These are phyloP conservation scores for Drosophila subobscura DNA, from an alignment of 1,140 invertebrate species.

Conservation along the genomic window DNA sequence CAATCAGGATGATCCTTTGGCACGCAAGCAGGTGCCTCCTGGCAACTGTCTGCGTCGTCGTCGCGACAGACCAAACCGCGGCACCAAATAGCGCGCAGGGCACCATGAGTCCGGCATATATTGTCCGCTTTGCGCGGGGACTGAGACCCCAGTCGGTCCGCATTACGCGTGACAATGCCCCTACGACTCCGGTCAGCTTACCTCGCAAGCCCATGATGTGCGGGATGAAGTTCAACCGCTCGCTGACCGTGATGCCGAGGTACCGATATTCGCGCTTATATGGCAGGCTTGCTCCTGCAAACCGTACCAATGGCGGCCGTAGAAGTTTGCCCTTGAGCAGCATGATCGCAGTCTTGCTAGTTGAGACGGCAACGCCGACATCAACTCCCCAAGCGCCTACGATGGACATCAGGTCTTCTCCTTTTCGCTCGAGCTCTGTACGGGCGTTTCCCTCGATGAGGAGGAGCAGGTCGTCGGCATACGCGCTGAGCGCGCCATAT, in stretches of 20 bases:
- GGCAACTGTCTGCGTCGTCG: background rate
- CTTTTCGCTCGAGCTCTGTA: slow-evolving; percentile 4
- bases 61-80: slow-evolving; percentile 1
- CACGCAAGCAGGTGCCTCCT: slow-evolving; percentile 8
- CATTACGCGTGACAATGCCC: slow-evolving; percentile 18
- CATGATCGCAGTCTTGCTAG: slow-evolving; percentile 17
- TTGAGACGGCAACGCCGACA: slow-evolving; percentile 11
- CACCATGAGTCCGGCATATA: slow-evolving; percentile 29
- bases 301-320: slow-evolving; percentile 6
- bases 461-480: slow-evolving; percentile 15
- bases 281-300: slow-evolving; percentile 15
- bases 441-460: slow-evolving; percentile 2
- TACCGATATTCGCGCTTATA: slow-evolving; percentile 10
- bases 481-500: background rate
- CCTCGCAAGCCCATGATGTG: slow-evolving; percentile 4
- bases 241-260: slow-evolving; percentile 15
- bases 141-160: slow-evolving; percentile 24
- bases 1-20: slow-evolving; percentile 55
- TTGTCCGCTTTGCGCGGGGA: slow-evolving; percentile 6
- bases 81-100: slow-evolving; percentile 17
- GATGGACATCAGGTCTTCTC: slow-evolving; percentile 4
- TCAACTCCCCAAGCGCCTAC: slow-evolving; percentile 1
- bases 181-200: slow-evolving; percentile 18
- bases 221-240: slow-evolving; percentile 8
- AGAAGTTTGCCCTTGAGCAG: slow-evolving; percentile 8